Evolutionary conservation across 2,888 invertebrate species (phyloP).

Genomic region (Epinotia bilunana): DNA sequence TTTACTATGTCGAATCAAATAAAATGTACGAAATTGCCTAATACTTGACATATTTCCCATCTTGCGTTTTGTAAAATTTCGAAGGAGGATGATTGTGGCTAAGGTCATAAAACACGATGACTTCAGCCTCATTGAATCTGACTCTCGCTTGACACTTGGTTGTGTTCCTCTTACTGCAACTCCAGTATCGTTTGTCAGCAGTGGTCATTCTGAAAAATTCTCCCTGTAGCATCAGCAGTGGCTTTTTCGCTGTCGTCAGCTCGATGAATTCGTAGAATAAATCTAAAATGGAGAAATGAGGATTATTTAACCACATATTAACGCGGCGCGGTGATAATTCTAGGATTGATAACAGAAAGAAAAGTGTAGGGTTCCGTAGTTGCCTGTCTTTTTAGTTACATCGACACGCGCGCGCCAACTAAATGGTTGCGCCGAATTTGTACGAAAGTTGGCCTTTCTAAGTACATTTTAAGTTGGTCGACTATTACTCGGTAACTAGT

Average conservation of each 20-base stretch:
- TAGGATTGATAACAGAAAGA: too few species aligned
- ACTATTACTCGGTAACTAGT: too few species aligned
- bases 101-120: background rate
- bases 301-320: background rate
- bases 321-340: background rate
- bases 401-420: too few species aligned
- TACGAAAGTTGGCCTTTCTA: too few species aligned
- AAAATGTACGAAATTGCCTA: too few species aligned
- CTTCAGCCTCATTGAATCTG: slow-evolving; percentile 37
- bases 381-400: too few species aligned
- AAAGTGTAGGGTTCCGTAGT: too few species aligned
- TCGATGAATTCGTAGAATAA: slow-evolving; percentile 48
- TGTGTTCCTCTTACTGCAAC: slow-evolving; percentile 46
- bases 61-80: background rate
- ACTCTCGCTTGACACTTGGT: slow-evolving; percentile 47
- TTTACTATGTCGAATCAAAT: too few species aligned
- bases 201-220: slow-evolving; percentile 48
- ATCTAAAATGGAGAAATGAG: slow-evolving; percentile 32
- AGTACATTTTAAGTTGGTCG: too few species aligned
- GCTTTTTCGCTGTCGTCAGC: slow-evolving; percentile 46
- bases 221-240: slow-evolving; percentile 50
- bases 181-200: slow-evolving; percentile 47
- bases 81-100: slow-evolving; percentile 37
- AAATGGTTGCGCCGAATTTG: too few species aligned
- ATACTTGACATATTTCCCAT: slow-evolving; percentile 25